A percentile compares a stretch with the other conserved stretches of the same genome.
These are phyloP conservation scores for Fulica atra DNA, from an alignment of 2,113 vertebrate species.

Conservation along the genomic window DNA sequence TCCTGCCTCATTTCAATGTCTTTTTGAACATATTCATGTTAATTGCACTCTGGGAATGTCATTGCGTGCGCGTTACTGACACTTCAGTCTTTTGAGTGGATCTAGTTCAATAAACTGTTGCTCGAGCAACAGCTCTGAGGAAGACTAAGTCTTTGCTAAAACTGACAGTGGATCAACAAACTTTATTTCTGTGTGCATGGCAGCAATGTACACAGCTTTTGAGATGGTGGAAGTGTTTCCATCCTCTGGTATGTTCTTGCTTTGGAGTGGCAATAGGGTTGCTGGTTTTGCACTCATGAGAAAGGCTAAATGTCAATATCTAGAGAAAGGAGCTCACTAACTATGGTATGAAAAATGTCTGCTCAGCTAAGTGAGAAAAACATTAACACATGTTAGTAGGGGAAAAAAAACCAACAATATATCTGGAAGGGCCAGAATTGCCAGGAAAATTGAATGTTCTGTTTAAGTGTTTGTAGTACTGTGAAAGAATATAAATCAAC, in stretches of 20 bases:
- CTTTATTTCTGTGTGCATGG: not conserved
- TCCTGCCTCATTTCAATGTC: not conserved
- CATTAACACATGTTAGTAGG: rapidly evolving
- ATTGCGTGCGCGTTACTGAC: not conserved
- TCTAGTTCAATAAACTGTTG: not conserved
- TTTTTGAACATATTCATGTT: not conserved
- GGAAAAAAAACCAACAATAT: not conserved
- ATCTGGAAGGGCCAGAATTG: not conserved
- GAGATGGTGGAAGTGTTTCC: not conserved
- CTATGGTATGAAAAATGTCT: not conserved
- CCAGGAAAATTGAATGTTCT: not conserved
- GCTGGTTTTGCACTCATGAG: not conserved
- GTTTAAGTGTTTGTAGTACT: not conserved
- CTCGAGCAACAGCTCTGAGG: not conserved
- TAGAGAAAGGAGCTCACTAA: not conserved
- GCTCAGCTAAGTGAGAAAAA: not conserved
- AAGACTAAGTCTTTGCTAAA: not conserved
- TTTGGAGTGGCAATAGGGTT: not conserved
- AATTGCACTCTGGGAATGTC: not conserved
- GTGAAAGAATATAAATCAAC: not conserved
- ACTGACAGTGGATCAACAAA: not conserved
- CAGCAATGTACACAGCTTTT: not conserved
- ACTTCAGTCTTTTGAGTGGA: not conserved
- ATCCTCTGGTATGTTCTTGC: not conserved
- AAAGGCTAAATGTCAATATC: not conserved